Conservation (phyloP, 2,888 invertebrate species). For the Agonopterix heracliana region DNA sequence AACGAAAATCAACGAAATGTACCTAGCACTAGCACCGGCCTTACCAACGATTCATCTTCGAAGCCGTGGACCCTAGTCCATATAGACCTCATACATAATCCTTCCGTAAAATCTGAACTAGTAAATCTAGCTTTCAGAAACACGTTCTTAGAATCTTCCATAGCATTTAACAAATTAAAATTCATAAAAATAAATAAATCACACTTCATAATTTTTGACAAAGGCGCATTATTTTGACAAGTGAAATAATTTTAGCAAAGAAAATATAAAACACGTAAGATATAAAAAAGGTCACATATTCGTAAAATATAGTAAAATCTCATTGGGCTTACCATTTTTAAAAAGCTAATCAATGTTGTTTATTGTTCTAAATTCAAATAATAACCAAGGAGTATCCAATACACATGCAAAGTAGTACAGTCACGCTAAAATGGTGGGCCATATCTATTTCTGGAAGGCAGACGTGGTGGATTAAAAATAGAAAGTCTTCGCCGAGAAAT, state of each 20-base stretch:
- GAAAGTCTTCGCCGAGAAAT: constrained; percentile 42
- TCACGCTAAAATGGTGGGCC: constrained; percentile 33
- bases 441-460: constrained; percentile 62
- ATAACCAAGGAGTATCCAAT: not conserved
- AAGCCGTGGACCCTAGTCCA: constrained; percentile 44
- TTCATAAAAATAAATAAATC: not conserved
- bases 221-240: too few species aligned
- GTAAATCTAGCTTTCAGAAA: constrained; percentile 10
- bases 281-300: too few species aligned
- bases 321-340: not conserved
- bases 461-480: constrained; percentile 54
- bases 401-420: not conserved
- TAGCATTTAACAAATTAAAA: not conserved
- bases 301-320: not conserved
- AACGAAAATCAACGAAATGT: too few species aligned
- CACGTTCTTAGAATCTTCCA: not conserved
- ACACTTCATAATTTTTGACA: too few species aligned
- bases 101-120: constrained; percentile 14
- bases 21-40: too few species aligned
- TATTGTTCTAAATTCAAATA: constrained; percentile 1
- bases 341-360: not conserved
- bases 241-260: too few species aligned
- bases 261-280: too few species aligned
- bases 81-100: constrained; percentile 42
- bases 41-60: constrained; percentile 16